Base-by-base conservation (phyloP, 92 coral and sea anemone genomes). In the Palythoa caribaeorum region DNA sequence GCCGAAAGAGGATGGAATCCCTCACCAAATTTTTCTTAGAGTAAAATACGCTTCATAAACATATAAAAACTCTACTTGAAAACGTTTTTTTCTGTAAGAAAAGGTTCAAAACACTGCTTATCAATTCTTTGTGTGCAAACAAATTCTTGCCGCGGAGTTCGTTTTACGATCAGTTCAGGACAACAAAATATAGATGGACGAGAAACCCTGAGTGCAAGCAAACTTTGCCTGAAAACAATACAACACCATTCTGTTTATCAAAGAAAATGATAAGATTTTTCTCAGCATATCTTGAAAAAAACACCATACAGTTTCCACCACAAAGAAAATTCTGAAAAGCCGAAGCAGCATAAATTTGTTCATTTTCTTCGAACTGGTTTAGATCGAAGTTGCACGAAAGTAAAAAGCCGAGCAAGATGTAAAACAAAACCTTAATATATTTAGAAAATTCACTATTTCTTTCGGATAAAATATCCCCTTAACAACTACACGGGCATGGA, bases 401-500 rank as follows among this genome's bases (percentile, higher is more conserved):
- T 36, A 77, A 53, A 77, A 77, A 17, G 35, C 20, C 62, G 17
- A 37, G 63, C 36, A 38, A 20, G 44, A 44, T 20, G 76, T 44
- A 47, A 38, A 38, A 21, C 76, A 65, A 65, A 68, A 80, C 36
- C 28, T 51, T 15, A 19, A 50, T 69, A 36, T 17, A 40, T 63
- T 65, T 47, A 59, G 9, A 51, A 5, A 81, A 60, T 10, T 19
- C 47, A 12, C 48, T 50, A 57, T 87, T 84, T 89, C 91, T 81
- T 87, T 79, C 88, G 83, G 54, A 73, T 59, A 87, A 87, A 86
- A 71, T 90, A 47, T 73, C 83, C 60, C 80, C 90, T 95, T 90
- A 88, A 85, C 77, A 38, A 84, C 84, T 78, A 72, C 89, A 83
- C 65, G 78, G 70, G 72, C 50, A 90, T 90, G 83, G 71, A 53